These are phyloP conservation scores for Potamarius usumacintae DNA, from an alignment of 2,113 vertebrate species.

Conservation along the genomic window DNA sequence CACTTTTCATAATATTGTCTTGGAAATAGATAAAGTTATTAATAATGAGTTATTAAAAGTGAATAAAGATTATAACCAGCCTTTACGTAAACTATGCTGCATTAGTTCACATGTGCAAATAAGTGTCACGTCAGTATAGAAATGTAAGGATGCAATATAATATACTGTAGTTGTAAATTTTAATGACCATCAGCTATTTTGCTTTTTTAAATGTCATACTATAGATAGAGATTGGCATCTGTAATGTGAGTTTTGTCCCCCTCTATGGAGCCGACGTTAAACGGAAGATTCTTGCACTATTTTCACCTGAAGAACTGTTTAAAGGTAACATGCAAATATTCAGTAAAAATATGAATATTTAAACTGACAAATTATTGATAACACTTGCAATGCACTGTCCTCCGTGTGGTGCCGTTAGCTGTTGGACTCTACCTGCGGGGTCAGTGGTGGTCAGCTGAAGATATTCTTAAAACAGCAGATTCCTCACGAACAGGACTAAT, in stretches of 20 bases:
- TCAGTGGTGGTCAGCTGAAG: conserved; percentile 85
- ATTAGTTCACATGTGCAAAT: not conserved
- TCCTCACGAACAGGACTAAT: conserved; percentile 76
- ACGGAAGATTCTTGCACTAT: conserved; percentile 83
- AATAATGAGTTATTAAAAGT: not conserved
- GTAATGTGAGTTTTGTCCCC: conserved; percentile 79
- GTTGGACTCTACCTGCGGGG: conserved; percentile 83
- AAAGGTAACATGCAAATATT: conserved; percentile 71
- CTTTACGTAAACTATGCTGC: not conserved
- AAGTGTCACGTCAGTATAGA: not conserved
- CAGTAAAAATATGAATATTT: not conserved
- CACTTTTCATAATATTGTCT: not conserved
- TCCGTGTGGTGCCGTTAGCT: conserved; percentile 65
- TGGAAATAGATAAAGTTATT: not conserved
- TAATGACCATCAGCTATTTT: not conserved
- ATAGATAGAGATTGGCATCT: conserved; percentile 78
- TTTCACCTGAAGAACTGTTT: conserved; percentile 76
- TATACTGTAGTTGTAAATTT: not conserved
- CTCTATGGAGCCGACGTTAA: conserved; percentile 78
- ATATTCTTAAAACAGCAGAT: conserved; percentile 81
- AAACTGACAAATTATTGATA: not conserved
- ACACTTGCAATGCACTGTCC: conserved; percentile 8
- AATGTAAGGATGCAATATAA: not conserved
- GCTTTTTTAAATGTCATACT: not conserved
- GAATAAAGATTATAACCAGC: not conserved